phyloP scores from a whole-genome alignment of 2,113 vertebrate genomes.

The Cavia aperea region DNA sequence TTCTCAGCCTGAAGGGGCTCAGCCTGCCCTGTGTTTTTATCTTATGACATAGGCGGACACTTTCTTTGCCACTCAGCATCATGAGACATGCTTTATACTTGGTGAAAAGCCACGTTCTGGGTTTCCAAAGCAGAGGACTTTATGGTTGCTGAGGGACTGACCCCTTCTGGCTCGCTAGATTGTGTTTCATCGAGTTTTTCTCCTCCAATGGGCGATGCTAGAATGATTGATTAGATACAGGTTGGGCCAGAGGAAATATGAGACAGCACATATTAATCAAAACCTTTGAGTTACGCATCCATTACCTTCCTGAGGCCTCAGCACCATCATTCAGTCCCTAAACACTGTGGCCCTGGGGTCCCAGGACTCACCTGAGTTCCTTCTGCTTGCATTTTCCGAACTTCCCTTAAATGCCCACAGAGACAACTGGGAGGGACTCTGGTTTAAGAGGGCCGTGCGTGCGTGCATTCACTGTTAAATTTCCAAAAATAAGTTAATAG shows the following conservation, averaged over 20 bases:
- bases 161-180: constrained; percentile 43
- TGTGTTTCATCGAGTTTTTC: constrained; percentile 53
- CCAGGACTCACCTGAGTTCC: constrained; percentile 65
- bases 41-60: background rate
- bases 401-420: background rate
- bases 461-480: background rate
- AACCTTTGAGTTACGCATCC: constrained; percentile 62
- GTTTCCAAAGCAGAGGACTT: constrained; percentile 43
- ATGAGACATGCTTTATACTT: constrained; percentile 33
- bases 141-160: constrained; percentile 45
- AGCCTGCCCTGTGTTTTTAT: background rate
- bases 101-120: constrained; percentile 40
- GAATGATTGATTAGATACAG: constrained; percentile 58
- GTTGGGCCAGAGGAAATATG: constrained; percentile 65
- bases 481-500: constrained; percentile 32
- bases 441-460: background rate
- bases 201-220: constrained; percentile 26
- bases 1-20: background rate
- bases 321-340: constrained; percentile 68
- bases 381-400: constrained; percentile 48
- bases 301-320: constrained; percentile 63
- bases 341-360: constrained; percentile 64
- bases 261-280: constrained; percentile 63
- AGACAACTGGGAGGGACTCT: background rate
- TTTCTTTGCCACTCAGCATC: constrained; percentile 23